These are phyloP conservation scores for Caradrina kadenii DNA, from an alignment of 2,888 invertebrate species.

Conservation along the genomic window DNA sequence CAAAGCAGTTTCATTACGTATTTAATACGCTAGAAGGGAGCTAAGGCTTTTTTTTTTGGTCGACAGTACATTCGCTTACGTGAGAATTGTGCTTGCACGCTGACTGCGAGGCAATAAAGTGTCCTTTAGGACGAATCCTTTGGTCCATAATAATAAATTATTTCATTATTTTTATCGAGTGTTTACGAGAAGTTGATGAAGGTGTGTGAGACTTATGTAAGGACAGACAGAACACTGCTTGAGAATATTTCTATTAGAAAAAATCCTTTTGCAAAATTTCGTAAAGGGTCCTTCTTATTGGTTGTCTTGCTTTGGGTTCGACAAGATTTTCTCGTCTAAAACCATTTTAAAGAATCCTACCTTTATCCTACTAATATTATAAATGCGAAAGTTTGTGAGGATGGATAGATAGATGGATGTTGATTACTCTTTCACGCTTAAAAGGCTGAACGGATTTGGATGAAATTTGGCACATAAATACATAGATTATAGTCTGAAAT, in stretches of 20 bases:
- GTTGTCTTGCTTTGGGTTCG: neutral
- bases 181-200: slow-evolving; percentile 54
- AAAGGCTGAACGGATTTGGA: no score
- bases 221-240: slow-evolving; percentile 1
- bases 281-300: neutral
- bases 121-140: slow-evolving; percentile 54
- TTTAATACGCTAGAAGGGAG: slow-evolving; percentile 60
- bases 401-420: no score
- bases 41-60: slow-evolving; percentile 55
- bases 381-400: no score
- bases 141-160: slow-evolving; percentile 61
- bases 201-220: slow-evolving; percentile 24
- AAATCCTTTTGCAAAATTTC: no score
- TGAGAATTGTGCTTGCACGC: slow-evolving; percentile 56
- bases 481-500: no score
- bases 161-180: slow-evolving; percentile 65
- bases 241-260: slow-evolving; percentile 22
- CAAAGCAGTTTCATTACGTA: slow-evolving; percentile 64
- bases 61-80: slow-evolving; percentile 55
- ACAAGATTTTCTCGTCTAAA: neutral
- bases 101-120: slow-evolving; percentile 60
- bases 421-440: no score
- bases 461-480: no score
- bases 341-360: no score
- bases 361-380: no score